phyloP scores from a whole-genome alignment of 1,140 invertebrate genomes.

The Penaeus indicus region DNA sequence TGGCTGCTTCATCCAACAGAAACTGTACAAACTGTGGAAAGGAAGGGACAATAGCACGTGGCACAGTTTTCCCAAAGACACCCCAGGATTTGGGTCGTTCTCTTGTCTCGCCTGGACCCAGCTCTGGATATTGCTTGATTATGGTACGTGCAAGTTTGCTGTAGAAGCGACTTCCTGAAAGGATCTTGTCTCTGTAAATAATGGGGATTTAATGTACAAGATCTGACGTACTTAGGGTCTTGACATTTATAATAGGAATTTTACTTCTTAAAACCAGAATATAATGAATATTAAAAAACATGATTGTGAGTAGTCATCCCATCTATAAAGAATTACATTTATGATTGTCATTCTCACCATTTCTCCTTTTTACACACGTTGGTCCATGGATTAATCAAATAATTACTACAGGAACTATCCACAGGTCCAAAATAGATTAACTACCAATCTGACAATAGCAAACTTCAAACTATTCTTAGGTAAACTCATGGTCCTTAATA shows the following conservation, averaged over 20 bases:
- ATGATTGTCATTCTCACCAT: no score
- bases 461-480: no score
- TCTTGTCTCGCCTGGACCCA: not conserved
- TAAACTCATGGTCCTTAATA: no score
- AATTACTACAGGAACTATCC: no score
- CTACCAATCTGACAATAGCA: no score
- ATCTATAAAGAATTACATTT: no score
- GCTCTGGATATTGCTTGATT: slow-evolving; percentile 45
- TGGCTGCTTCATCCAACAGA: slow-evolving; percentile 65
- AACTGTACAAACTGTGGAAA: slow-evolving; percentile 73
- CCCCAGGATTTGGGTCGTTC: slow-evolving; percentile 71
- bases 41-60: slow-evolving; percentile 69
- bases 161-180: slow-evolving; percentile 79
- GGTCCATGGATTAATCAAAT: no score
- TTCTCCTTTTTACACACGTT: no score
- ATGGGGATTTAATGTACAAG: slow-evolving; percentile 71
- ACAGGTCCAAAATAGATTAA: no score
- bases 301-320: no score
- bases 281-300: no score
- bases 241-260: not conserved
- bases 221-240: no score
- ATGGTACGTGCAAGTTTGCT: slow-evolving; percentile 77
- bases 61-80: slow-evolving; percentile 77
- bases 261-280: not conserved
- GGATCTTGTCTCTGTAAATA: slow-evolving; percentile 57